Evolutionary conservation across 2,797 vertebrate genomes (phyloP).

Genomic region (Karalla daura): DNA sequence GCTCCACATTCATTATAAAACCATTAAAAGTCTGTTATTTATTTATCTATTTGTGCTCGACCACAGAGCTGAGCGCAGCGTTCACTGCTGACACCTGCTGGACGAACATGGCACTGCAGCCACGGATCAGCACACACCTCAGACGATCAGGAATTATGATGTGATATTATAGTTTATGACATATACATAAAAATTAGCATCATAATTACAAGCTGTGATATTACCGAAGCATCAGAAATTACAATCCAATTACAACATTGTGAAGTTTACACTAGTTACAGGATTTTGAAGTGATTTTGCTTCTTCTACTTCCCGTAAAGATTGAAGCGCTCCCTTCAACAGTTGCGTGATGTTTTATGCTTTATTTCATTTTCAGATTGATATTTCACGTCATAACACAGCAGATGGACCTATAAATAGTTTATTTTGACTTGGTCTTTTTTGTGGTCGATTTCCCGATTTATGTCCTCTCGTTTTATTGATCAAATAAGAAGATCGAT

Average conservation of each 20-base stretch:
- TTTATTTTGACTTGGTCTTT: too few relatives aligned
- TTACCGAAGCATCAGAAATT: background rate
- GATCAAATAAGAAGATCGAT: background rate
- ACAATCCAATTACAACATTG: background rate
- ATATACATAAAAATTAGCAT: background rate
- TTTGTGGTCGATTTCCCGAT: too few relatives aligned
- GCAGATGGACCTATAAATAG: too few relatives aligned
- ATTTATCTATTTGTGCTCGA: constrained; percentile 1
- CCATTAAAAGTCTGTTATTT: constrained; percentile 17
- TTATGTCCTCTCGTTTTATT: background rate
- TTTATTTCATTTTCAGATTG: too few relatives aligned
- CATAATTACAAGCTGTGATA: background rate
- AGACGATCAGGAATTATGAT: background rate
- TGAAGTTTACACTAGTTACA: background rate
- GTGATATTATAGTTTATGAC: background rate
- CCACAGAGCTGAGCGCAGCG: background rate
- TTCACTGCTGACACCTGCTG: constrained; percentile 64
- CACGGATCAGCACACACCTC: background rate
- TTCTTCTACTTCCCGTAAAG: background rate
- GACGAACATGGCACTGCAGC: constrained; percentile 15
- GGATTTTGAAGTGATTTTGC: background rate
- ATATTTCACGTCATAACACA: too few relatives aligned
- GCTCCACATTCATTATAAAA: constrained; percentile 14
- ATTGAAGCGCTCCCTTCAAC: background rate
- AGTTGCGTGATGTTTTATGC: too few relatives aligned